A percentile compares a stretch with the other conserved stretches of the same genome.
Conservation (phyloP, 2,888 invertebrate species). For the Epicampocera succincta region DNA sequence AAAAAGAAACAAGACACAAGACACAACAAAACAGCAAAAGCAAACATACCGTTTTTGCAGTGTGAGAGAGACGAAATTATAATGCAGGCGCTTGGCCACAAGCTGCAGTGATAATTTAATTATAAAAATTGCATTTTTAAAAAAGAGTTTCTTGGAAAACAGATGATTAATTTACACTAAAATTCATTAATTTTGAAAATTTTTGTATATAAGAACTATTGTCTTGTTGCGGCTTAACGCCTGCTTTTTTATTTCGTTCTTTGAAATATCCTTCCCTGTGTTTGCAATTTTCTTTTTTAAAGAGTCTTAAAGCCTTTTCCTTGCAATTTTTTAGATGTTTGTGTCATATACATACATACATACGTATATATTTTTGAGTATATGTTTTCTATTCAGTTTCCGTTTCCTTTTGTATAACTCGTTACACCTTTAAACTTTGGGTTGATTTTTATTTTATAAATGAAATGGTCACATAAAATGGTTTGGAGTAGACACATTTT, state of each 20-base stretch:
- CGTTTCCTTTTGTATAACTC: constrained; percentile 57
- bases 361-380: no score
- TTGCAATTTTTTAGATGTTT: constrained; percentile 49
- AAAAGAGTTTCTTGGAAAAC: no score
- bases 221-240: neutral
- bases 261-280: neutral
- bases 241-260: constrained; percentile 5
- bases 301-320: constrained; percentile 8
- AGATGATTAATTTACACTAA: neutral
- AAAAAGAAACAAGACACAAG: no score
- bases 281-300: constrained; percentile 9
- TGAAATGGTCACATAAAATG: constrained; percentile 62
- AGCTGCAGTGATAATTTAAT: neutral
- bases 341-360: constrained; percentile 45
- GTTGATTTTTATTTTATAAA: constrained; percentile 21
- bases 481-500: constrained; percentile 54
- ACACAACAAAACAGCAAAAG: no score
- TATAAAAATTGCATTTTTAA: no score
- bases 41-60: neutral
- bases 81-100: constrained; percentile 27
- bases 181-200: neutral
- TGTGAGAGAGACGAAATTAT: constrained; percentile 20
- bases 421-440: constrained; percentile 52
- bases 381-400: constrained; percentile 44
- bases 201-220: neutral